Conservation (phyloP, 2,113 vertebrate species). For the Capricornis sumatraensis region DNA sequence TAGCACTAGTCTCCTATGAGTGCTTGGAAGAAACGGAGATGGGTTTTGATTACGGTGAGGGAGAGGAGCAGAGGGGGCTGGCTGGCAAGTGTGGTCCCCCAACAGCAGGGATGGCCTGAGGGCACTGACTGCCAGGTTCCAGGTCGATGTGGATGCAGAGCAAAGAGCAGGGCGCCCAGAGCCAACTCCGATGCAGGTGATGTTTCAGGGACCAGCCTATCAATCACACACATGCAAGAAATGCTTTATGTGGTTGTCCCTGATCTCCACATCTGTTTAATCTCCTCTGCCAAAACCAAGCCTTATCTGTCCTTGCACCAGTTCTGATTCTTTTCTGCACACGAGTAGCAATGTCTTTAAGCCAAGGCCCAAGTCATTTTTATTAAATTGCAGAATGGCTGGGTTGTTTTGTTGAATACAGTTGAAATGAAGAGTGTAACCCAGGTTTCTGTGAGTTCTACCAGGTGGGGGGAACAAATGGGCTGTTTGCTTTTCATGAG, state of each 20-base stretch:
- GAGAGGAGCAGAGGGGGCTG: not conserved
- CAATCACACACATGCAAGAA: not conserved
- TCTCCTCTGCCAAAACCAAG: not conserved
- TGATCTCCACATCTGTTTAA: not conserved
- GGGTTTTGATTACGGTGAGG: conserved; percentile 25
- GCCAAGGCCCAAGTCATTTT: not conserved
- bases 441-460: not conserved
- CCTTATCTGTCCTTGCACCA: not conserved
- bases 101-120: not conserved
- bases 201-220: not conserved
- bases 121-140: not conserved
- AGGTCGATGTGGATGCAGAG: not conserved
- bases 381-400: not conserved
- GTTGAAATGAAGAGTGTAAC: not conserved
- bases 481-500: not conserved
- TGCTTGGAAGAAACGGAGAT: not conserved
- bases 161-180: not conserved
- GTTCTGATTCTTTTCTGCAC: not conserved
- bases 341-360: not conserved
- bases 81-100: not conserved
- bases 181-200: not conserved
- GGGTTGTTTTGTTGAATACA: not conserved
- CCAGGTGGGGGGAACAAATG: not conserved
- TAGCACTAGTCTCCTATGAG: conserved; percentile 16
- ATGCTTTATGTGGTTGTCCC: not conserved